A percentile compares a stretch with the other conserved stretches of the same genome.
Evolutionary conservation across 1,140 invertebrate species (phyloP).

Genomic region (Microplitis demolitor): DNA sequence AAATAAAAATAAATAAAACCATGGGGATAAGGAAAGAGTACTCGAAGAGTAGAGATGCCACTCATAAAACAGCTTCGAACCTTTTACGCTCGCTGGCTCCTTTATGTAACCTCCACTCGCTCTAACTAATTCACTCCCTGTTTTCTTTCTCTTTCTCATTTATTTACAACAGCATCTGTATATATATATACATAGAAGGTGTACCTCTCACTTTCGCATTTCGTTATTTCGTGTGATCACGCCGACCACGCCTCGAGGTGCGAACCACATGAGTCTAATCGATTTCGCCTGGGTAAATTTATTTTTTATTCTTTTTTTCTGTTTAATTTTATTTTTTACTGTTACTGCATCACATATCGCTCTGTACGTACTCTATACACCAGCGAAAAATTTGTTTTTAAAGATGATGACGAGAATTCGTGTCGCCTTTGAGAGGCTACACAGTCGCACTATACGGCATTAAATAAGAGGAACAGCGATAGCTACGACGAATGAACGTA

Average conservation of each 20-base stretch:
- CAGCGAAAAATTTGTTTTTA: constrained; percentile 22
- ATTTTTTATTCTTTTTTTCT: background rate
- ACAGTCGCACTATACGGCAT: constrained; percentile 43
- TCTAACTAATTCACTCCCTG: background rate
- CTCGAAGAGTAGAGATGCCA: no score
- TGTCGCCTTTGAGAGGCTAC: constrained; percentile 6
- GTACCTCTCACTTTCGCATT: constrained; percentile 15
- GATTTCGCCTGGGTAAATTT: constrained; percentile 17
- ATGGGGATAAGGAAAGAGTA: no score
- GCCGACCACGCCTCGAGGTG: constrained; percentile 27
- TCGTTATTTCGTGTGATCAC: constrained; percentile 25
- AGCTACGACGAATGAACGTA: no score
- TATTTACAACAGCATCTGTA: no score
- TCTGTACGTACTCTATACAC: no score
- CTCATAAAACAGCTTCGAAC: no score
- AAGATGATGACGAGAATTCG: constrained; percentile 26
- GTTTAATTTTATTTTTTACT: background rate
- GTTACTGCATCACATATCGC: background rate
- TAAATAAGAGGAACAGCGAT: background rate
- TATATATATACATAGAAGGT: background rate
- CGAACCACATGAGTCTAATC: constrained; percentile 28
- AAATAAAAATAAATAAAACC: no score
- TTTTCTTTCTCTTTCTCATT: constrained; percentile 7
- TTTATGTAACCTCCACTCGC: no score
- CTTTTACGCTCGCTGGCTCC: no score